Evolutionary conservation across 2,113 vertebrate genomes (phyloP).

Genomic region (Kobus ellipsiprymnus): DNA sequence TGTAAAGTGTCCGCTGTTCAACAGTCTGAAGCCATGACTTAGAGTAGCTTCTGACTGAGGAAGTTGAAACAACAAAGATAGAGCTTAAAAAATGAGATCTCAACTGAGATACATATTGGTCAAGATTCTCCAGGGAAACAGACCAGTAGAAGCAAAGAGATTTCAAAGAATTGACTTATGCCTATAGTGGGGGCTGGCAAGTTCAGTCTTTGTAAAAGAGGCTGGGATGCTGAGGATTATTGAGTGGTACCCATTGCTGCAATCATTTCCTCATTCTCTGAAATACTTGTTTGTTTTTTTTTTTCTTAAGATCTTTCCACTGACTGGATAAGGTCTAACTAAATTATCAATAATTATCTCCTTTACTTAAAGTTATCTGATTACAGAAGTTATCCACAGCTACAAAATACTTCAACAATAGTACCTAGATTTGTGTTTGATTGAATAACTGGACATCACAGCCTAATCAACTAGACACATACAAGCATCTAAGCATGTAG

Average conservation of each 20-base stretch:
- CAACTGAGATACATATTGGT: not conserved
- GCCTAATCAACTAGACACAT: not conserved
- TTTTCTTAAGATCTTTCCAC: not conserved
- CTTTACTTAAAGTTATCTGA: not conserved
- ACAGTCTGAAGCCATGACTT: fast-evolving
- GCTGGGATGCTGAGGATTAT: not conserved
- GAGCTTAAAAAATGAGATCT: not conserved
- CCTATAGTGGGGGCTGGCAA: fast-evolving
- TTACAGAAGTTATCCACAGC: not conserved
- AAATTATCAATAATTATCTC: not conserved
- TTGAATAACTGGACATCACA: not conserved
- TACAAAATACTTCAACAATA: not conserved
- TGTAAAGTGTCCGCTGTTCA: not conserved
- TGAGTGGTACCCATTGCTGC: not conserved
- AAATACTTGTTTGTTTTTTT: not conserved
- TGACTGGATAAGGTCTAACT: not conserved
- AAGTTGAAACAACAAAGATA: not conserved
- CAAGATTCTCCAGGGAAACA: not conserved
- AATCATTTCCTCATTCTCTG: not conserved
- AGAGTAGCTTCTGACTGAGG: not conserved
- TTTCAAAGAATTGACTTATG: not conserved
- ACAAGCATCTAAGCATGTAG: not conserved
- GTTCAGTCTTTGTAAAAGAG: not conserved
- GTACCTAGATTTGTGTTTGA: not conserved
- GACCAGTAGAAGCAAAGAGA: not conserved